Conservation (phyloP, 2,113 vertebrate species). For the Dromas ardeola region DNA sequence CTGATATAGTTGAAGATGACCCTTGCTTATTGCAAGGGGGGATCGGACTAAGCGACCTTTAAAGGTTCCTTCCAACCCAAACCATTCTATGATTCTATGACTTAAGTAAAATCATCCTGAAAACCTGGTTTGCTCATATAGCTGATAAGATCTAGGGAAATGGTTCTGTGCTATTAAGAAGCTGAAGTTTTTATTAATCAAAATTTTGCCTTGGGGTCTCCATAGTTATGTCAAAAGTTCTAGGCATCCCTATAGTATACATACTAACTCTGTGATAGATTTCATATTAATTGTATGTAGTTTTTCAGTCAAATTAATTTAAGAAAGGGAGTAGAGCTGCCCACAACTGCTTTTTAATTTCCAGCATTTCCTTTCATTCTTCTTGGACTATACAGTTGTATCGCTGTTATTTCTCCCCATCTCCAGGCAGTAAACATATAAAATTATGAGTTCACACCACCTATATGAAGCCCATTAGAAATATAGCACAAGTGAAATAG, state of each 20-base stretch:
- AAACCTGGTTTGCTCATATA: not conserved
- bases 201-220: not conserved
- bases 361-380: not conserved
- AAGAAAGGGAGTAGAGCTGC: rapidly evolving
- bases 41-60: not conserved
- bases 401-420: not conserved
- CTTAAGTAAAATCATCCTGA: not conserved
- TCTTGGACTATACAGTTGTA: not conserved
- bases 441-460: not conserved
- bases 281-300: not conserved
- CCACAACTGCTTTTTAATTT: not conserved
- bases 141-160: not conserved
- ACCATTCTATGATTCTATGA: not conserved
- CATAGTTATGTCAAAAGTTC: not conserved
- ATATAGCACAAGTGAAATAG: not conserved
- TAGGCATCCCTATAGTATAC: not conserved
- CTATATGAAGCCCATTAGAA: not conserved
- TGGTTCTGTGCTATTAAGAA: not conserved
- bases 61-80: not conserved
- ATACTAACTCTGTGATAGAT: not conserved
- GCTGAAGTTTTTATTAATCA: not conserved
- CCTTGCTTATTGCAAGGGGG: not conserved
- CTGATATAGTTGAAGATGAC: not conserved
- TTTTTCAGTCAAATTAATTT: not conserved
- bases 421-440: not conserved